Conservation (phyloP, 2,113 vertebrate genomes). For the Nycticebus coucang region DNA sequence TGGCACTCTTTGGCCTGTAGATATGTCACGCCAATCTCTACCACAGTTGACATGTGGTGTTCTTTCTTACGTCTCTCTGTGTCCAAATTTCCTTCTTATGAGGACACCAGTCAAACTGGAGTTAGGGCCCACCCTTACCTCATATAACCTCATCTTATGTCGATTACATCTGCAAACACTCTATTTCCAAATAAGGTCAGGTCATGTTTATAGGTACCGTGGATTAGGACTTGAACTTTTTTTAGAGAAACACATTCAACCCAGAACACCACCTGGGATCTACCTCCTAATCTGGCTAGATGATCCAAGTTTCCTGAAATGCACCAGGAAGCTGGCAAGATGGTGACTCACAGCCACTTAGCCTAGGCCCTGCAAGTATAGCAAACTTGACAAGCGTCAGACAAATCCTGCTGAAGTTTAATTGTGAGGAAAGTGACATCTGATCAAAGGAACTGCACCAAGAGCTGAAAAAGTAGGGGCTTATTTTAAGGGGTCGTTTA, state of each 20-base stretch:
- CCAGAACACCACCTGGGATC: background rate
- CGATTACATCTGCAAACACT: background rate
- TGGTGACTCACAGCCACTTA: background rate
- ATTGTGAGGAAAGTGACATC: background rate
- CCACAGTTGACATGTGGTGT: rapidly evolving
- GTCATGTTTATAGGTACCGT: background rate
- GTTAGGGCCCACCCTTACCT: background rate
- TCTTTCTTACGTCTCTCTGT: background rate
- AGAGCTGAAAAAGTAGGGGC: background rate
- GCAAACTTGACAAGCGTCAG: background rate
- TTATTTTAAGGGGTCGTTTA: background rate
- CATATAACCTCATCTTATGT: background rate
- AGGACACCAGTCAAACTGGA: background rate
- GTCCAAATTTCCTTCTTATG: background rate
- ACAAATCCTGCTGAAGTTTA: background rate
- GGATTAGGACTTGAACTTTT: background rate
- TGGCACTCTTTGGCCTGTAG: background rate
- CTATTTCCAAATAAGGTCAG: background rate
- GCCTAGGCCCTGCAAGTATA: background rate
- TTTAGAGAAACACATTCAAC: background rate
- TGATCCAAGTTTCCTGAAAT: background rate
- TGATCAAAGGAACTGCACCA: background rate
- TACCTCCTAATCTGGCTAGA: background rate
- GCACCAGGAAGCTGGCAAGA: background rate
- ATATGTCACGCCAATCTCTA: background rate